Conservation (phyloP, 1,140 invertebrate genomes). For the Antheraea mylitta region DNA sequence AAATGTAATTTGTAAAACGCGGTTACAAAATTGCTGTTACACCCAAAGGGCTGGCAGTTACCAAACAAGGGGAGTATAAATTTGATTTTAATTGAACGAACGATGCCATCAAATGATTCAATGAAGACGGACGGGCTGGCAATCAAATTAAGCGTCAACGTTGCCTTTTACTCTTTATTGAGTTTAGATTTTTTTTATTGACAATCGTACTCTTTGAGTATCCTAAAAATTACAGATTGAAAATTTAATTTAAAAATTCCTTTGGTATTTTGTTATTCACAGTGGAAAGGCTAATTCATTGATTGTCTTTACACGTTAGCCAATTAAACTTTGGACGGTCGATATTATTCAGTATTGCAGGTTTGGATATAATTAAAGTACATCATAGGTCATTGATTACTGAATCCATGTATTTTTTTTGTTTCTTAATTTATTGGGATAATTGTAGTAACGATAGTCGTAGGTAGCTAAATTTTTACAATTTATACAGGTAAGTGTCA, state of each 20-base stretch:
- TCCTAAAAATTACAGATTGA: not conserved
- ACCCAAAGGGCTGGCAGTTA: constrained; percentile 20
- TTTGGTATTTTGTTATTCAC: no score
- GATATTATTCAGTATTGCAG: no score
- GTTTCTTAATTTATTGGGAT: no score
- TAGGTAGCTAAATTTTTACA: no score
- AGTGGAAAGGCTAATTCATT: no score
- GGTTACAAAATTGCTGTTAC: constrained; percentile 10
- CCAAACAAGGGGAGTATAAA: constrained; percentile 31
- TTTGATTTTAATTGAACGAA: constrained; percentile 48
- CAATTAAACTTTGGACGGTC: no score
- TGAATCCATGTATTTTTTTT: no score
- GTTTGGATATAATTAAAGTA: no score
- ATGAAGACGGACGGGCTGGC: constrained; percentile 51
- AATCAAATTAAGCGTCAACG: constrained; percentile 58
- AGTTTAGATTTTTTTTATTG: constrained; percentile 8
- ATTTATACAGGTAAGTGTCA: no score
- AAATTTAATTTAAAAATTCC: not conserved
- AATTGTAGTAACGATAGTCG: no score
- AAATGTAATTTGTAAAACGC: constrained; percentile 9
- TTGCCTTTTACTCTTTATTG: constrained; percentile 18
- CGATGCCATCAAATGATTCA: constrained; percentile 55
- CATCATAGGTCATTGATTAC: no score
- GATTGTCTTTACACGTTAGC: no score
- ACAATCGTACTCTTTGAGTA: not conserved